phyloP scores from a whole-genome alignment of 2,113 vertebrate genomes.

The Thamnaconus septentrionalis region DNA sequence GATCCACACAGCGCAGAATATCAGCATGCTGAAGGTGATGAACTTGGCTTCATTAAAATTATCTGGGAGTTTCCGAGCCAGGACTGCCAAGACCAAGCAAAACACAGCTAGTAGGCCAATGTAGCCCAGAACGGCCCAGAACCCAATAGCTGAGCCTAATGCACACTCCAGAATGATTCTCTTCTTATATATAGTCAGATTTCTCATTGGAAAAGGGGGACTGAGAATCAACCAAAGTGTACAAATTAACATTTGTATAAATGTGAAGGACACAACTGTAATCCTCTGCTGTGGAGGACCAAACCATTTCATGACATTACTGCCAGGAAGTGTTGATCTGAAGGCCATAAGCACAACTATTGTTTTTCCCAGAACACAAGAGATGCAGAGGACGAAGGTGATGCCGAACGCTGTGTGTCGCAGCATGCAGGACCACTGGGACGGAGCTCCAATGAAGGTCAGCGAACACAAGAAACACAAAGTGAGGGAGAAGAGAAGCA shows the following conservation, averaged over 20 bases:
- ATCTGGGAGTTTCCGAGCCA: conserved; percentile 27
- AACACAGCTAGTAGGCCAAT: conserved; percentile 62
- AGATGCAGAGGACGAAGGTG: neutral
- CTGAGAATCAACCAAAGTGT: conserved; percentile 61
- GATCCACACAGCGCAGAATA: too few species aligned
- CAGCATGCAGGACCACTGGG: conserved; percentile 63
- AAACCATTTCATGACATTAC: conserved; percentile 54
- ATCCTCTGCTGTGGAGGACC: conserved; percentile 63
- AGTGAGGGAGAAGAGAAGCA: conserved; percentile 58
- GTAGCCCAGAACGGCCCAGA: conserved; percentile 70
- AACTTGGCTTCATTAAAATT: conserved; percentile 12
- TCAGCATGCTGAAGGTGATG: too few species aligned
- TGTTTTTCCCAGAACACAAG: conserved; percentile 1
- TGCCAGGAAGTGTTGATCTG: neutral
- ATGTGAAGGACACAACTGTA: conserved; percentile 61
- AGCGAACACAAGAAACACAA: conserved; percentile 64
- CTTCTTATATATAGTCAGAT: conserved; percentile 60
- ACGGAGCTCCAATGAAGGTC: conserved; percentile 54
- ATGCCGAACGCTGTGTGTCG: conserved; percentile 32
- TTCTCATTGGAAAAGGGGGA: conserved; percentile 69
- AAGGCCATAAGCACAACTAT: neutral
- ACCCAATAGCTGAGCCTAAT: conserved; percentile 64
- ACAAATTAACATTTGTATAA: conserved; percentile 66
- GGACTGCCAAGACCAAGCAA: conserved; percentile 25
- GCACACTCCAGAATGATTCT: conserved; percentile 70